Conservation (phyloP, 2,888 invertebrate species). For the Andrena dorsata region DNA sequence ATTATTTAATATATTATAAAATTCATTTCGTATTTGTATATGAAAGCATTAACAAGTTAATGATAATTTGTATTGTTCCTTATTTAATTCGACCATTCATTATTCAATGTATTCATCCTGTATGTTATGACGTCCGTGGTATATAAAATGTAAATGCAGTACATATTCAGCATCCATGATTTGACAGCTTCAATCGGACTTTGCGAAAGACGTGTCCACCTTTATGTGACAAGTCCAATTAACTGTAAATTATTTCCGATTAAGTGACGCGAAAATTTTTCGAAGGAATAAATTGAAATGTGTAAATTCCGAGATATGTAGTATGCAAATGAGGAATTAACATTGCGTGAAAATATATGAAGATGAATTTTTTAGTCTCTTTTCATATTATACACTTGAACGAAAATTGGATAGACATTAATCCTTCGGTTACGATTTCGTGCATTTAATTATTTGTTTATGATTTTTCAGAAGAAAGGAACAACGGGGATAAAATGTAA, state of each 20-base stretch:
- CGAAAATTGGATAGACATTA: neutral
- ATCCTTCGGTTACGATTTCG: no score
- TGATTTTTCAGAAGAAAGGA: conserved; percentile 16
- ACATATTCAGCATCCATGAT: conserved; percentile 27
- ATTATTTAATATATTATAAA: conserved; percentile 37
- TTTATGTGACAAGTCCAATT: conserved; percentile 25
- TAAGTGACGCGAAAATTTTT: neutral
- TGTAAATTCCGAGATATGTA: neutral
- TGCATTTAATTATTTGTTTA: neutral
- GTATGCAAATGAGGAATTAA: neutral
- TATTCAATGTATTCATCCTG: conserved; percentile 55
- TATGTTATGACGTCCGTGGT: conserved; percentile 60
- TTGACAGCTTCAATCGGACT: conserved; percentile 38
- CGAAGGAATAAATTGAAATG: neutral
- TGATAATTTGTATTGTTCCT: conserved; percentile 44
- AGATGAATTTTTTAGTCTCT: no score
- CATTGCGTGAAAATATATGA: neutral
- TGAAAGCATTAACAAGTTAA: conserved; percentile 30
- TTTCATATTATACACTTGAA: no score
- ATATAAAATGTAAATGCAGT: conserved; percentile 64
- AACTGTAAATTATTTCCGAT: conserved; percentile 1
- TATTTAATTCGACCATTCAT: conserved; percentile 41
- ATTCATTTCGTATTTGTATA: conserved; percentile 40
- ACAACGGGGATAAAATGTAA: neutral
- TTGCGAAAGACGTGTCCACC: conserved; percentile 38